These are phyloP conservation scores for Cercopithecus neglectus DNA, from an alignment of 2,797 vertebrate genomes.

Conservation along the genomic window DNA sequence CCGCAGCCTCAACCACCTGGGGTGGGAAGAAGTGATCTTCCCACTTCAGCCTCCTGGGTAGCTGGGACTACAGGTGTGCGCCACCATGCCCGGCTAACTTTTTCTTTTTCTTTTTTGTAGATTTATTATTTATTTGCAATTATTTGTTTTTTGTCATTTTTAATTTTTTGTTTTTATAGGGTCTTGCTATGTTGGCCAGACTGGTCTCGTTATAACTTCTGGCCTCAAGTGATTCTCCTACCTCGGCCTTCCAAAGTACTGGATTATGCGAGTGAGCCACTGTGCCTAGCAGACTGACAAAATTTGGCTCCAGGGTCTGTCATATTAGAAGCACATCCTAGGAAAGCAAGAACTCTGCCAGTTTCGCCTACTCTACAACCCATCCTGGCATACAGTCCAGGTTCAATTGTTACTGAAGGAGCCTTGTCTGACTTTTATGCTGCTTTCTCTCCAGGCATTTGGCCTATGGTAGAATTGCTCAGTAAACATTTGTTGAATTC, in stretches of 20 bases:
- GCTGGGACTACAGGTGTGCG: too few relatives aligned
- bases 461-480: background rate
- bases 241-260: background rate
- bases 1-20: too few relatives aligned
- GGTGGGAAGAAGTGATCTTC: too few relatives aligned
- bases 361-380: background rate
- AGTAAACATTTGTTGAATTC: background rate
- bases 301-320: background rate
- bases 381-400: background rate
- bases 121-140: background rate
- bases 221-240: background rate
- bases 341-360: background rate
- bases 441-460: background rate
- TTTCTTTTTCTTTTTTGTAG: background rate
- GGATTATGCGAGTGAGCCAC: background rate
- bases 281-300: background rate
- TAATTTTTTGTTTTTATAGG: background rate
- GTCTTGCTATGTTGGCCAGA: background rate
- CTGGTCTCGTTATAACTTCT: background rate
- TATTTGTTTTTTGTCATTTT: background rate
- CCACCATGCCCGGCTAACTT: background rate
- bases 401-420: background rate
- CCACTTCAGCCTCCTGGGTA: too few relatives aligned
- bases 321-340: background rate
- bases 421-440: background rate